Conservation (phyloP, 2,113 vertebrate species). For the Lynx canadensis region DNA sequence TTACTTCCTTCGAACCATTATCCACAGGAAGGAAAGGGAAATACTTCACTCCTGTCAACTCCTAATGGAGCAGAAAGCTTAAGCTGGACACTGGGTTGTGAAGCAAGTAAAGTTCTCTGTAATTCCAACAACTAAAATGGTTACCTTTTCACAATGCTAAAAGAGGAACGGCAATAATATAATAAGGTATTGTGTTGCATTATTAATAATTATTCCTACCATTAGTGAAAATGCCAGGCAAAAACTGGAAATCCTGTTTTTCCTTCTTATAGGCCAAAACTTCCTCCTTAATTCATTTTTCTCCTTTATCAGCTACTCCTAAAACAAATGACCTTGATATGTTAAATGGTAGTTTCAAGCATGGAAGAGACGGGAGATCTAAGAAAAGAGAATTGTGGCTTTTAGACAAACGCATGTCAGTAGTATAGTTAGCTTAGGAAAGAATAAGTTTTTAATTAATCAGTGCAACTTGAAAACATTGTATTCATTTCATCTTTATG, state of each 20-base stretch:
- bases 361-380: neutral
- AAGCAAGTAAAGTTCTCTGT: constrained; percentile 31
- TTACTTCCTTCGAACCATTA: neutral
- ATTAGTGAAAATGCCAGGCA: neutral
- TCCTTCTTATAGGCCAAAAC: neutral
- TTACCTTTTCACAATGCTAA: constrained; percentile 25
- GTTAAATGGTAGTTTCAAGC: neutral
- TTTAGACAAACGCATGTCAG: neutral
- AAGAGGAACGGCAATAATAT: neutral
- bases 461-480: neutral
- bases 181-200: neutral
- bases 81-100: neutral
- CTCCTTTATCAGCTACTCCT: neutral
- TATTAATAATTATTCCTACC: neutral
- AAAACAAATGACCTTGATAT: neutral
- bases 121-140: neutral
- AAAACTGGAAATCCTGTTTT: neutral
- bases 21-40: constrained; percentile 45
- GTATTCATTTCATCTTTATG: neutral
- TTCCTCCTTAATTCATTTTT: neutral
- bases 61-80: neutral
- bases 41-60: neutral
- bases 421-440: neutral
- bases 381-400: neutral
- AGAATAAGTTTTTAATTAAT: neutral